These are phyloP conservation scores for Holocentrus rufus DNA, from an alignment of 2,797 vertebrate species.

Conservation along the genomic window DNA sequence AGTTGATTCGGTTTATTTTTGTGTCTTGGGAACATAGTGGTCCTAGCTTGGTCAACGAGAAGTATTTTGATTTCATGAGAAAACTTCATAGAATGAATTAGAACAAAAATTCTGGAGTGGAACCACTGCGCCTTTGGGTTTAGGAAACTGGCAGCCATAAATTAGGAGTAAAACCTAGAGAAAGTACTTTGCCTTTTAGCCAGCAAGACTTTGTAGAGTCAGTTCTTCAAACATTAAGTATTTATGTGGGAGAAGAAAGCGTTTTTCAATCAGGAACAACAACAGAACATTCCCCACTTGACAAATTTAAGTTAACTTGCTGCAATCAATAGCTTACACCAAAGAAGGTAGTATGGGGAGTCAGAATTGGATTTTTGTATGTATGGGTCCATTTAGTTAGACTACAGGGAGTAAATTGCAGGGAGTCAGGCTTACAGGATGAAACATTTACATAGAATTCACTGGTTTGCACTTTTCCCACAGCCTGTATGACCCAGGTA, in stretches of 20 bases:
- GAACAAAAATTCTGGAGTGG: slow-evolving; percentile 16
- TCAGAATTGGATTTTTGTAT: too few relatives aligned
- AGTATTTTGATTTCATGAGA: slow-evolving; percentile 29
- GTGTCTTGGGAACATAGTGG: slow-evolving; percentile 23
- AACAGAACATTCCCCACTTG: too few relatives aligned
- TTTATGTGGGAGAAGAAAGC: slow-evolving; percentile 6
- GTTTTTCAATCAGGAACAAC: too few relatives aligned
- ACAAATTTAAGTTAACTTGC: too few relatives aligned
- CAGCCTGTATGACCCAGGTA: too few relatives aligned
- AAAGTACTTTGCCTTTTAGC: slow-evolving; percentile 5
- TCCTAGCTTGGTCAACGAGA: slow-evolving; percentile 26
- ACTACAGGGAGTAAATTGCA: too few relatives aligned
- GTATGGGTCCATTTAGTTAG: too few relatives aligned
- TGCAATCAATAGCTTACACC: too few relatives aligned
- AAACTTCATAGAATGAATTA: slow-evolving; percentile 11
- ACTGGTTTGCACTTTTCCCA: too few relatives aligned
- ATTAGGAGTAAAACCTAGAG: slow-evolving; percentile 2
- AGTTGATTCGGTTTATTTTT: slow-evolving; percentile 11
- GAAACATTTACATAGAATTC: too few relatives aligned
- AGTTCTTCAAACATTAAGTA: not conserved
- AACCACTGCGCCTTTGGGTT: not conserved
- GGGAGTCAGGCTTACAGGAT: too few relatives aligned
- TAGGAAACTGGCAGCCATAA: slow-evolving; percentile 4
- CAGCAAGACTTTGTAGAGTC: slow-evolving; percentile 2
- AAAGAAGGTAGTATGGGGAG: too few relatives aligned